phyloP scores from a whole-genome alignment of 2,888 invertebrate genomes.

The Cyclophora punctaria region DNA sequence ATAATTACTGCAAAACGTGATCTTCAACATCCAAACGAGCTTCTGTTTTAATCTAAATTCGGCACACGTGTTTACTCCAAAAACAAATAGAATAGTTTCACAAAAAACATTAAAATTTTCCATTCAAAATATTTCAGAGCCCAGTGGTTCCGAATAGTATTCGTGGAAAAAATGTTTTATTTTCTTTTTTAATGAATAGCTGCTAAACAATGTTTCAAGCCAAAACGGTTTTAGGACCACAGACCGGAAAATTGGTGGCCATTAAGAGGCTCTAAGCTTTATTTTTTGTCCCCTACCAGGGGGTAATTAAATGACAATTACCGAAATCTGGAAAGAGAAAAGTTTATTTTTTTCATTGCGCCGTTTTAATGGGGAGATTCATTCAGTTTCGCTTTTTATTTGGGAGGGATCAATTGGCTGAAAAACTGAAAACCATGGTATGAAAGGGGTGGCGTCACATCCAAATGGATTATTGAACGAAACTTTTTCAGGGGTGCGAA shows the following conservation, averaged over 20 bases:
- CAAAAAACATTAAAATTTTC: not conserved
- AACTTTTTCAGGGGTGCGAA: too few relatives aligned
- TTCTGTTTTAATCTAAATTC: too few relatives aligned
- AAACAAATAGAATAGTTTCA: not conserved
- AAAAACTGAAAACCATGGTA: too few relatives aligned
- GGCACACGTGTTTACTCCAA: too few relatives aligned
- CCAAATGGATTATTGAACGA: too few relatives aligned
- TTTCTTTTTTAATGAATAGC: constrained; percentile 26
- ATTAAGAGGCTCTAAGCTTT: constrained; percentile 49
- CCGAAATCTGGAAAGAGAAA: constrained; percentile 40
- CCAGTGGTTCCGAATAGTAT: constrained; percentile 14
- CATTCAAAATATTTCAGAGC: constrained; percentile 3
- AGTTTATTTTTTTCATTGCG: constrained; percentile 26
- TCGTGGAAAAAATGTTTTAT: constrained; percentile 16
- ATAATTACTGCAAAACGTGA: too few relatives aligned
- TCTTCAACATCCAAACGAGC: too few relatives aligned
- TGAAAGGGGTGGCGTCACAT: too few relatives aligned
- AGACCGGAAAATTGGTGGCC: constrained; percentile 49
- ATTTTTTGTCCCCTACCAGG: constrained; percentile 40
- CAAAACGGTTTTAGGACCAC: constrained; percentile 36
- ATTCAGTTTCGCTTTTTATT: constrained; percentile 12
- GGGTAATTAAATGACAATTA: constrained; percentile 70
- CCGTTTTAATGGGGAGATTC: constrained; percentile 27
- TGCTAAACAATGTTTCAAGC: constrained; percentile 38
- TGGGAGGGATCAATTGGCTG: too few relatives aligned